Percentiles rank a stretch among this genome's conserved stretches.
These are phyloP conservation scores for Columbina picui DNA, from an alignment of 2,113 vertebrate genomes.

Conservation along the genomic window DNA sequence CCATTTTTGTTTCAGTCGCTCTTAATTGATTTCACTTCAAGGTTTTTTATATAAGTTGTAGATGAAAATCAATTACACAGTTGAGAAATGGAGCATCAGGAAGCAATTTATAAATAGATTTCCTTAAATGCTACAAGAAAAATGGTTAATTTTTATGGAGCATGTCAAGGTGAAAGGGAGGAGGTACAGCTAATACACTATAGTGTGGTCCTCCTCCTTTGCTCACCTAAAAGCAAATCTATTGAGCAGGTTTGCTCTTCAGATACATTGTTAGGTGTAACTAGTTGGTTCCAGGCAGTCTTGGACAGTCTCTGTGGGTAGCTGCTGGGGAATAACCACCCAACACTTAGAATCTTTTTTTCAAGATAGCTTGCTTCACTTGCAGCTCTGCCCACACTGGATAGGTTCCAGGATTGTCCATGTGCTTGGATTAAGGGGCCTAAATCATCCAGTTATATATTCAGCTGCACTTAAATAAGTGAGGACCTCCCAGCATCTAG, in stretches of 20 bases:
- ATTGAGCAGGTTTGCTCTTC: background rate
- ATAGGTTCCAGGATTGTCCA: background rate
- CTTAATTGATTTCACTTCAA: background rate
- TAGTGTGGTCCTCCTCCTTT: background rate
- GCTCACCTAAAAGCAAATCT: background rate
- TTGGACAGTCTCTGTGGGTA: background rate
- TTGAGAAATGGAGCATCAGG: background rate
- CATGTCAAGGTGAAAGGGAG: background rate
- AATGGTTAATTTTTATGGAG: background rate
- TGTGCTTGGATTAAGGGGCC: background rate
- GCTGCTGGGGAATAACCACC: background rate
- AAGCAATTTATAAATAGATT: background rate
- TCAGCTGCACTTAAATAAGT: background rate
- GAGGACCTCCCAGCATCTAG: background rate
- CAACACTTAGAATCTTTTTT: rapidly evolving
- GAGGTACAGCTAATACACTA: background rate
- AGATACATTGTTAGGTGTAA: background rate
- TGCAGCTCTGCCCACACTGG: background rate
- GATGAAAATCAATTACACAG: background rate
- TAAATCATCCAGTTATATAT: background rate
- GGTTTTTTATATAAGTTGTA: background rate
- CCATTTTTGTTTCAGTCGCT: background rate
- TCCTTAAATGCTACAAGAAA: background rate
- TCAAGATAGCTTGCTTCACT: no score
- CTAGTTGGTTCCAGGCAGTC: background rate